Evolutionary conservation across 2,888 invertebrate species (phyloP), one percentile per base, ranked within the genome.

Genomic region (Pimpla rufipes): DNA sequence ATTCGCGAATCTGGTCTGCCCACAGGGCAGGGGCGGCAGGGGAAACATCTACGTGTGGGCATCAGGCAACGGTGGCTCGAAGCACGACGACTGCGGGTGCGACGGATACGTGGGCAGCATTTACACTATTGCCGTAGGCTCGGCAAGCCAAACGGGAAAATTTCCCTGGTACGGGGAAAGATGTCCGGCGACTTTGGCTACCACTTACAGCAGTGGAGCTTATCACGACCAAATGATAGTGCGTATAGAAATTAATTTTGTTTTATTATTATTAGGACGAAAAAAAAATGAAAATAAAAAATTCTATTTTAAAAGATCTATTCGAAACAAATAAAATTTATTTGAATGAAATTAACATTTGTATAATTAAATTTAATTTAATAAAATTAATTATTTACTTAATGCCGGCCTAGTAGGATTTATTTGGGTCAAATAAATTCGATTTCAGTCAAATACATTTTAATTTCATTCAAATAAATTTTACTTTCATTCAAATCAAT

Each of bases 11-110:
- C 5, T 18, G 16, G 21, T 37, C 37, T 55, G 55, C 87, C 86
- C 89, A 71, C 88, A 96, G 96, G 96, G 96, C n/a, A 95, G 98
- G 2, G 93, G 94, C 7, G 98, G 98, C 0, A 96, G 96, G 92
- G 98, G 98, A 0, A 95, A 95, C 11, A 97, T 98, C 86, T 98
- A 97, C 93, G 97, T 98, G 0, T 98, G 98, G 98, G 98, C 98
- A 0, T 97, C 97, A 37, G 98, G 98, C 2, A 98, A 98, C 90
- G 98, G 98, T 0, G 98, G 98, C 4, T 95, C 95, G 10, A 95
- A 95, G 83, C 95, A 95, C 7, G 98, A 98, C 93, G 97, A 98
- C 93, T 98, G 99, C 91, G 97, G 97, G 90, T 98, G 98, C 92
- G 99, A 99, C 92, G 99, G 99, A 88, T 98, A 97, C 93, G 95